Conservation (phyloP, 2,888 invertebrate species). For the Halictus ligatus region DNA sequence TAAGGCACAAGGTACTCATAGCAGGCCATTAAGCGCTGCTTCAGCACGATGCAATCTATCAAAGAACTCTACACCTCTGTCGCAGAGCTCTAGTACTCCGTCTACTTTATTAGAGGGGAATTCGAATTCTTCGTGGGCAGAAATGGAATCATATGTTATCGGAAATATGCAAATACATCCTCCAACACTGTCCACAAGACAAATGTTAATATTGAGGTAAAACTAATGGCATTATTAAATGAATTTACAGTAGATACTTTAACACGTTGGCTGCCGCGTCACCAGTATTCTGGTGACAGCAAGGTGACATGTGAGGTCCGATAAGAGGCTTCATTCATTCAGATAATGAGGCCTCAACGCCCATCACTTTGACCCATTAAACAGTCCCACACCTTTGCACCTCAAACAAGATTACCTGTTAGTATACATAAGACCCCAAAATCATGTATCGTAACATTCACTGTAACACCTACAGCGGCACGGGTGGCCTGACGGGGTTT, state of each 20-base stretch:
- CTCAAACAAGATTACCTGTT: too few relatives aligned
- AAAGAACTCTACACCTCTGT: conserved; percentile 41
- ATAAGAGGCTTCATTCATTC: too few relatives aligned
- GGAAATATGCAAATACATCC: conserved; percentile 96
- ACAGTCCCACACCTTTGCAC: too few relatives aligned
- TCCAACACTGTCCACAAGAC: conserved; percentile 94
- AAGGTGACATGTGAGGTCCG: too few relatives aligned
- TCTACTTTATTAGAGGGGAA: conserved; percentile 76
- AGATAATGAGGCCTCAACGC: too few relatives aligned
- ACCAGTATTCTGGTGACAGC: too few relatives aligned
- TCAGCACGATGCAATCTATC: conserved; percentile 57
- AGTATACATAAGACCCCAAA: too few relatives aligned
- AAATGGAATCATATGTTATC: conserved; percentile 94
- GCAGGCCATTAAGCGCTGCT: conserved; percentile 50
- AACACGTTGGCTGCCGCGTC: too few relatives aligned
- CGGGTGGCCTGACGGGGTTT: too few relatives aligned
- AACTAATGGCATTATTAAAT: conserved; percentile 1
- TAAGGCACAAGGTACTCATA: conserved; percentile 44
- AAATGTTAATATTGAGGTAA: conserved; percentile 93
- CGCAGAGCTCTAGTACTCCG: conserved; percentile 41
- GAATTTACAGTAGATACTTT: not conserved
- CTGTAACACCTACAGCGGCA: too few relatives aligned
- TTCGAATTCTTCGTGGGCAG: conserved; percentile 95
- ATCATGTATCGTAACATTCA: too few relatives aligned
- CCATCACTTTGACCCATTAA: too few relatives aligned